Percentiles rank a stretch among this genome's conserved stretches.
Evolutionary conservation across 2,888 invertebrate genomes (phyloP).

Genomic region (Synergus laeviventris): DNA sequence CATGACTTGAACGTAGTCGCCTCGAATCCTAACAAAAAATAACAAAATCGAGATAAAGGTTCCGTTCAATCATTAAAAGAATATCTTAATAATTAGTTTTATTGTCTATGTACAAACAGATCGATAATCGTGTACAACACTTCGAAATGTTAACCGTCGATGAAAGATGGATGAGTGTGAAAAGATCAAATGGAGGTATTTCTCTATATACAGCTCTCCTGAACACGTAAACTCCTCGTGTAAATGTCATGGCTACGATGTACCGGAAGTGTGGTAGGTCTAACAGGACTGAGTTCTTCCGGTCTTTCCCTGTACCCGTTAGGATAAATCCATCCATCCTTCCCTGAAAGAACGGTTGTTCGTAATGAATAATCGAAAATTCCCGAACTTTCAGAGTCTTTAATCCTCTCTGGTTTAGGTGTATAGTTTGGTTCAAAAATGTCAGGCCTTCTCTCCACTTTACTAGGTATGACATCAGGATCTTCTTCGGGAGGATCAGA

Average conservation of each 20-base stretch:
- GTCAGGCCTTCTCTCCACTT: constrained; percentile 63
- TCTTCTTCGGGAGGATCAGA: constrained; percentile 60
- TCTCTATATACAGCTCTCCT: constrained; percentile 72
- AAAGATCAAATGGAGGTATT: neutral
- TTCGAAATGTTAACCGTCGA: constrained; percentile 5
- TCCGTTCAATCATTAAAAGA: neutral
- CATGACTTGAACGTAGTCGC: neutral
- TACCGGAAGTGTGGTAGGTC: constrained; percentile 70
- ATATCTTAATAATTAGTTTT: constrained; percentile 50
- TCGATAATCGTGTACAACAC: constrained; percentile 40
- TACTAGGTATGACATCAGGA: constrained; percentile 70
- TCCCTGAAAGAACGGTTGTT: constrained; percentile 58
- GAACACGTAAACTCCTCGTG: constrained; percentile 70
- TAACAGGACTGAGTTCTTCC: constrained; percentile 63
- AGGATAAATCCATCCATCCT: constrained; percentile 68
- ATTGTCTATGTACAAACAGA: constrained; percentile 55
- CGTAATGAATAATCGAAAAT: constrained; percentile 63
- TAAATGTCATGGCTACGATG: constrained; percentile 70
- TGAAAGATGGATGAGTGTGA: constrained; percentile 12
- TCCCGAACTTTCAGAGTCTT: constrained; percentile 56
- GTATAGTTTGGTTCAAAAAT: constrained; percentile 66
- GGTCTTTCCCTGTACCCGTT: constrained; percentile 60
- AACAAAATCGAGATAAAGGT: neutral
- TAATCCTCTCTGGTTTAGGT: constrained; percentile 61
- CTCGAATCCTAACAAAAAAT: neutral